Conservation (phyloP, 92 coral and sea anemone species). For the Montipora capitata region DNA sequence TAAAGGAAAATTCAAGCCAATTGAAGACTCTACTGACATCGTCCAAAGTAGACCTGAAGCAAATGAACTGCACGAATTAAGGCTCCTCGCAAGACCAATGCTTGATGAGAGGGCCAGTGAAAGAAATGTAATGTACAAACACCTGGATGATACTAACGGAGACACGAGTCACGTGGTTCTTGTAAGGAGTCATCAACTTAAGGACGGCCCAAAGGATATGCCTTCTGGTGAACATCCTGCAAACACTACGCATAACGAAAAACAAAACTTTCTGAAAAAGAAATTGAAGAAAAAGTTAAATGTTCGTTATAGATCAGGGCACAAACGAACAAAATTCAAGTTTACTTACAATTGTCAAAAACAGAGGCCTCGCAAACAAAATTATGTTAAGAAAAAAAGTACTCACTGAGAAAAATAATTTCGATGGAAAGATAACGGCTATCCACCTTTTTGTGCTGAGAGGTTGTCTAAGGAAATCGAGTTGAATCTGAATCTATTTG, state of each 20-base stretch:
- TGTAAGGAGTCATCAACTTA: conserved; percentile 31
- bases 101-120: conserved; percentile 34
- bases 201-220: neutral
- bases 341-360: neutral
- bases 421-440: no score
- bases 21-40: conserved; percentile 39
- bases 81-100: conserved; percentile 14
- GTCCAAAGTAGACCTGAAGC: conserved; percentile 21
- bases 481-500: no score
- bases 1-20: conserved; percentile 1
- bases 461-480: no score
- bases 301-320: neutral
- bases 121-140: conserved; percentile 23
- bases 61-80: conserved; percentile 18
- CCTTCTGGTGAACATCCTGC: neutral
- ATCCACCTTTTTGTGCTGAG: no score
- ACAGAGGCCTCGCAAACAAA: neutral
- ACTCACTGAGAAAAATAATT: neutral
- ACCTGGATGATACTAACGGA: neutral
- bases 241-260: neutral
- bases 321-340: neutral
- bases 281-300: neutral
- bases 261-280: neutral
- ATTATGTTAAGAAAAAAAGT: neutral
- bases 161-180: conserved; percentile 37